These are phyloP conservation scores for Arrhamphus sclerolepis DNA, from an alignment of 2,797 vertebrate species.

Conservation along the genomic window DNA sequence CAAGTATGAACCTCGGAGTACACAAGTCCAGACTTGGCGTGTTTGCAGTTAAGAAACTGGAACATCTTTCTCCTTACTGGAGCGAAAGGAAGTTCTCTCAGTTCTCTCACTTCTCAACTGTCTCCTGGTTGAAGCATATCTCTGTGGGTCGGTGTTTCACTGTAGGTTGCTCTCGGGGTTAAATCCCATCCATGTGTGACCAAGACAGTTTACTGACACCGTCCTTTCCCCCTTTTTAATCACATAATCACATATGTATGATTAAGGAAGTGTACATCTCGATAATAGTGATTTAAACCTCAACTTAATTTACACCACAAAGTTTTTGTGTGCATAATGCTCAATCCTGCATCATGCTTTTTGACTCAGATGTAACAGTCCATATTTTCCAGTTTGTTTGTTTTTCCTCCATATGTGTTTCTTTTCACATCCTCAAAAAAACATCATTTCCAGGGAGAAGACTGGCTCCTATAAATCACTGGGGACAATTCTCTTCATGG, in stretches of 20 bases:
- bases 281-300: too few relatives aligned
- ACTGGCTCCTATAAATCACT: conserved; percentile 51
- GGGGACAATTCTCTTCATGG: conserved; percentile 38
- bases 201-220: background rate
- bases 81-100: conserved; percentile 31
- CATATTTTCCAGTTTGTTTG: conserved; percentile 23
- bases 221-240: background rate
- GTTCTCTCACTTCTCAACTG: conserved; percentile 39
- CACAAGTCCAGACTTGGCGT: too few relatives aligned
- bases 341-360: too few relatives aligned
- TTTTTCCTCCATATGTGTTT: conserved; percentile 17
- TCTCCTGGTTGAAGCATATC: conserved; percentile 16
- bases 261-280: too few relatives aligned
- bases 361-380: too few relatives aligned
- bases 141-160: background rate
- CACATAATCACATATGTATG: background rate
- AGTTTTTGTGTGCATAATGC: conserved; percentile 2
- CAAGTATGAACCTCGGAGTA: too few relatives aligned
- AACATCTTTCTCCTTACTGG: conserved; percentile 49
- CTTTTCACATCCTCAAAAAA: conserved; percentile 26
- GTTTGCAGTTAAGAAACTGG: conserved; percentile 14
- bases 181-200: conserved; percentile 26
- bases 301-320: too few relatives aligned
- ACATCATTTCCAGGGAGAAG: conserved; percentile 33
- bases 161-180: background rate